Base-by-base conservation (phyloP, 2,888 invertebrate genomes). In the Troides aeacus region DNA sequence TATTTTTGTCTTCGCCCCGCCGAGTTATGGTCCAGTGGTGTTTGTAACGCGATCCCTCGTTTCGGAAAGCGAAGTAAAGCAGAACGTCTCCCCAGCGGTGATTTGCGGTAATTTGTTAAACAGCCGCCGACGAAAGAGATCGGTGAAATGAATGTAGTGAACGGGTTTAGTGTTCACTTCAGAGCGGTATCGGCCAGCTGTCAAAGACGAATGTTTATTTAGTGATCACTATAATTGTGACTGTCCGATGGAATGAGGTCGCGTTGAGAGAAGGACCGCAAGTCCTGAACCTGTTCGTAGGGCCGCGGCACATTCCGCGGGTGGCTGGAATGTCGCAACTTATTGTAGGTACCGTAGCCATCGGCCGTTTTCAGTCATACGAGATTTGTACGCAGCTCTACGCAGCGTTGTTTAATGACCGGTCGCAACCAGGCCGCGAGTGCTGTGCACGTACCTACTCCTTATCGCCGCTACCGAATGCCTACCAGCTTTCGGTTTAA, bases 1-100 rank as follows among this genome's bases (percentile, higher is more conserved):
- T 92, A 92, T 92, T 92, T 92, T 92, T 86, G 92, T 92, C 92
- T 90, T 88, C 89, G 90, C 89, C 84, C 85, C 89, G 89, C 82
- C 87, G 90, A 90, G 91, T 91, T 91, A 91, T 92, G 90, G 90
- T 92, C 92, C 90, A 92, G 90, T 88, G 89, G 78, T 87, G 87
- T 88, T 89, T 88, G 92, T 92, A 92, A 92, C 81, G 90, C 84
- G 92, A 92, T 92, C 92, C 88, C 86, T 80, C 82, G 84, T 86
- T 88, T 88, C 85, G 84, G 85, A 88, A 89, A 90, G 86, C 83
- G 83, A 87, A 88, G 84, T 85, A 87, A 88, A 89, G 85, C 87
- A 86, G 86, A 88, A 86, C 85, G 84, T 84, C 81, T 83, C 80
- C 81, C 77, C 75, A 81, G 75, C 80, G 80, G 79, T 80, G 86